Percentiles rank a stretch among this genome's conserved stretches.
phyloP scores from a whole-genome alignment of 2,797 vertebrate species.

The Tadarida brasiliensis region DNA sequence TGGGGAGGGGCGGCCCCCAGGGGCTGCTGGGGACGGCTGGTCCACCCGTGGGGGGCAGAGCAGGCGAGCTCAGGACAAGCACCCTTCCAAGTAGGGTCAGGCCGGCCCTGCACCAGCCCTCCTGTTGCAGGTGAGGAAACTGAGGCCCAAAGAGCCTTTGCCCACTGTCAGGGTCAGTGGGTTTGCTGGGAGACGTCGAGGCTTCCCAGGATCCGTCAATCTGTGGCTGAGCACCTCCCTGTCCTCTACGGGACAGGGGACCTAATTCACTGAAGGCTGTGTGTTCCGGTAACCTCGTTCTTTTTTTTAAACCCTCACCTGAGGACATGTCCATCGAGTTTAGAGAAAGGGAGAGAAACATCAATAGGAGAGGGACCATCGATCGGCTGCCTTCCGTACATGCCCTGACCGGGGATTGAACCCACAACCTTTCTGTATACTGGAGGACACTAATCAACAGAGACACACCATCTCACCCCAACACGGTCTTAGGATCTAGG shows the following conservation, averaged over 20 bases:
- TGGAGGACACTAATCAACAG: too few species aligned
- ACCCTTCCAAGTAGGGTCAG: rapidly evolving
- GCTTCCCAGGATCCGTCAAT: background rate
- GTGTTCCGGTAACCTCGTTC: rapidly evolving
- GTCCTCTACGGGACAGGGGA: background rate
- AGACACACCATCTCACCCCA: too few species aligned
- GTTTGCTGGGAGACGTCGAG: rapidly evolving
- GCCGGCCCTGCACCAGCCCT: rapidly evolving
- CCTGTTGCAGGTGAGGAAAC: background rate
- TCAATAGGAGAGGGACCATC: too few species aligned
- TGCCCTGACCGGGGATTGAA: too few species aligned
- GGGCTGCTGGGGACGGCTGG: background rate
- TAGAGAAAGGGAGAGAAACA: too few species aligned
- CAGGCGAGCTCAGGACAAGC: background rate
- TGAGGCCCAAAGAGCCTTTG: background rate
- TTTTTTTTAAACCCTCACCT: too few species aligned
- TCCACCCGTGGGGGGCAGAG: rapidly evolving
- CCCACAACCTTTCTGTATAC: too few species aligned
- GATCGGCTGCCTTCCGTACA: too few species aligned
- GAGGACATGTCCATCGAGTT: too few species aligned
- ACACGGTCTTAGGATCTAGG: rapidly evolving
- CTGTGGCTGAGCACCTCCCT: background rate
- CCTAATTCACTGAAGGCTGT: rapidly evolving
- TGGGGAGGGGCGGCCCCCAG: background rate
- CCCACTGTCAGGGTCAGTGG: too few species aligned